A percentile compares a stretch with the other conserved stretches of the same genome.
phyloP scores from a whole-genome alignment of 1,140 invertebrate genomes.

The Anastatus disparis region DNA sequence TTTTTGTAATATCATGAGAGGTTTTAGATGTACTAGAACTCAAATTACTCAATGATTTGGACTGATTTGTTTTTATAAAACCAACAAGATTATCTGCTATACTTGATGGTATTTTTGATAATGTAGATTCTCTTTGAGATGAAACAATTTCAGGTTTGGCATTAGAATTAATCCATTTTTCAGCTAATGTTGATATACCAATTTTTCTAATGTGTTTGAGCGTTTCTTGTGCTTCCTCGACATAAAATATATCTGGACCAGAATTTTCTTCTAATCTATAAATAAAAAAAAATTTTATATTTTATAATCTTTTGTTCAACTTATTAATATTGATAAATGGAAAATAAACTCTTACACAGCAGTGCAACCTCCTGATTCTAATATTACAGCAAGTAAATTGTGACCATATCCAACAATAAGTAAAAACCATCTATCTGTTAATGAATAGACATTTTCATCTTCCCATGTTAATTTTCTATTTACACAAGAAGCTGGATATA shows the following conservation, averaged over 20 bases:
- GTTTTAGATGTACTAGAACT: constrained; percentile 52
- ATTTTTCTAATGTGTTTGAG: constrained; percentile 75
- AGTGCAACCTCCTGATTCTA: constrained; percentile 76
- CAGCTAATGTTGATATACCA: constrained; percentile 71
- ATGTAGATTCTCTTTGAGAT: constrained; percentile 49
- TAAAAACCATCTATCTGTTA: constrained; percentile 74
- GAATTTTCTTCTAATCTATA: constrained; percentile 62
- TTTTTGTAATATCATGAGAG: constrained; percentile 67
- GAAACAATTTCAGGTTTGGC: constrained; percentile 65
- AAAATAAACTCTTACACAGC: constrained; percentile 65
- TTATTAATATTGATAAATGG: background rate
- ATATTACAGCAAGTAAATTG: constrained; percentile 76
- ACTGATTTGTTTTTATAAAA: constrained; percentile 59
- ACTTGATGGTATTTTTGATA: constrained; percentile 48
- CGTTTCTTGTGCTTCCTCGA: constrained; percentile 78
- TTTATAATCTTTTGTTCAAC: background rate
- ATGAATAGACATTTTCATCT: constrained; percentile 23
- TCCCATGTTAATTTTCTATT: constrained; percentile 46
- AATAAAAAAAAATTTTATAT: constrained; percentile 3
- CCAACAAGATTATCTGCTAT: constrained; percentile 63
- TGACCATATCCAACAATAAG: constrained; percentile 78
- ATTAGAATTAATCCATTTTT: constrained; percentile 72
- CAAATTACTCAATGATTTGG: constrained; percentile 31
- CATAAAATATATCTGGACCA: constrained; percentile 72
- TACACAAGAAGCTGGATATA: constrained; percentile 69